phyloP scores from a whole-genome alignment of 2,113 vertebrate genomes.

The Apteryx mantelli region DNA sequence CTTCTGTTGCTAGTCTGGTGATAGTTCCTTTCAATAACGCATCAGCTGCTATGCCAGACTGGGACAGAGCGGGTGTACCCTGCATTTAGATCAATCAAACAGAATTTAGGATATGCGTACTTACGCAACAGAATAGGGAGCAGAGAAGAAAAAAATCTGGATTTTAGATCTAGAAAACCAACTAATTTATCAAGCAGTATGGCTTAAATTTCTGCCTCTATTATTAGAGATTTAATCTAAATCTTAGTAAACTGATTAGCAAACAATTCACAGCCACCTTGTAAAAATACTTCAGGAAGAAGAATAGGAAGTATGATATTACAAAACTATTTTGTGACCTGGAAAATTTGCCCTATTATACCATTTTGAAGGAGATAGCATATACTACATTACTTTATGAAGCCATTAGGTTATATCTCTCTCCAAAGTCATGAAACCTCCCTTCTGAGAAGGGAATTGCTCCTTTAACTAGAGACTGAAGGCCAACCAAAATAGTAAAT shows the following conservation, averaged over 20 bases:
- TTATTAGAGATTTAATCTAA: not conserved
- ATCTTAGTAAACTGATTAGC: not conserved
- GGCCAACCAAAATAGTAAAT: not conserved
- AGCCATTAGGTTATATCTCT: not conserved
- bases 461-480: not conserved
- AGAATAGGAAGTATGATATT: not conserved
- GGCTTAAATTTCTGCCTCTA: not conserved
- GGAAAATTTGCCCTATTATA: not conserved
- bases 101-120: not conserved
- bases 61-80: slow-evolving; percentile 92
- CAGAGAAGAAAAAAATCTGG: not conserved
- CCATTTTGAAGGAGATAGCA: not conserved
- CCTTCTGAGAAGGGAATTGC: not conserved
- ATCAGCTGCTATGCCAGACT: slow-evolving; percentile 89
- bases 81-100: slow-evolving; percentile 62
- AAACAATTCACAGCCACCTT: not conserved
- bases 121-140: accelerated
- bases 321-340: not conserved
- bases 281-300: not conserved
- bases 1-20: slow-evolving; percentile 89
- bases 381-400: not conserved
- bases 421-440: not conserved
- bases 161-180: not conserved
- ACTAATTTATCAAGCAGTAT: not conserved
- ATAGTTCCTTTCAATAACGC: slow-evolving; percentile 90